Evolutionary conservation across 2,113 vertebrate genomes (phyloP).

Genomic region (Ivindomyrus marchei): DNA sequence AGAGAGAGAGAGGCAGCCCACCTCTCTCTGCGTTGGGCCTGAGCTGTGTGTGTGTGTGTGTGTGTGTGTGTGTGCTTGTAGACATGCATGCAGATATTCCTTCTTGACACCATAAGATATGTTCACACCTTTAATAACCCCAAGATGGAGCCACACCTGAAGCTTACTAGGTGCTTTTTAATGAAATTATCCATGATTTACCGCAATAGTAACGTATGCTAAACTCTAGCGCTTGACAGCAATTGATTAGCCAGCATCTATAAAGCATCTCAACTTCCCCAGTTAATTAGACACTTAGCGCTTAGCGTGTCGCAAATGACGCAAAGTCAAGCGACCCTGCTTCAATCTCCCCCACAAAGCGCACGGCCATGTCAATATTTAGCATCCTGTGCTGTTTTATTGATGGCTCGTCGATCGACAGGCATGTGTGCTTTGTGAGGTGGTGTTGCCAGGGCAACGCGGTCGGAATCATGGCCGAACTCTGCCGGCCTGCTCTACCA

Average conservation of each 20-base stretch:
- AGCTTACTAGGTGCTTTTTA: background rate
- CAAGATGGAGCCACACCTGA: background rate
- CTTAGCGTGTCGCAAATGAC: background rate
- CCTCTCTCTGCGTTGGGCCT: background rate
- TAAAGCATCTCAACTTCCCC: background rate
- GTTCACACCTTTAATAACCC: background rate
- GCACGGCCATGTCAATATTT: background rate
- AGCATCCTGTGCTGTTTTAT: background rate
- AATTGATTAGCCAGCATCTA: background rate
- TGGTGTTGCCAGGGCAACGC: background rate
- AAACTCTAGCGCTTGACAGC: background rate
- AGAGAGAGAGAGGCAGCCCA: slow-evolving; percentile 24
- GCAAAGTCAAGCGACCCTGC: background rate
- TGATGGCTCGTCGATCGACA: background rate
- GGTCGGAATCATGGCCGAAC: background rate
- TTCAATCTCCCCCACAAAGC: background rate
- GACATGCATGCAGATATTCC: background rate
- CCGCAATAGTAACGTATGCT: background rate
- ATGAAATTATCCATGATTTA: background rate
- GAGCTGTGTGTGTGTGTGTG: background rate
- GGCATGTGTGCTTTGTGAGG: background rate
- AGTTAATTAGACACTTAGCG: background rate
- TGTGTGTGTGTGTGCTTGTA: slow-evolving; percentile 2
- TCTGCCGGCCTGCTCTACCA: background rate
- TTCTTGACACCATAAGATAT: background rate